Evolutionary conservation across 2,797 vertebrate species (phyloP), one percentile per base, ranked within the genome.

Genomic region (Urophycis tenuis): DNA sequence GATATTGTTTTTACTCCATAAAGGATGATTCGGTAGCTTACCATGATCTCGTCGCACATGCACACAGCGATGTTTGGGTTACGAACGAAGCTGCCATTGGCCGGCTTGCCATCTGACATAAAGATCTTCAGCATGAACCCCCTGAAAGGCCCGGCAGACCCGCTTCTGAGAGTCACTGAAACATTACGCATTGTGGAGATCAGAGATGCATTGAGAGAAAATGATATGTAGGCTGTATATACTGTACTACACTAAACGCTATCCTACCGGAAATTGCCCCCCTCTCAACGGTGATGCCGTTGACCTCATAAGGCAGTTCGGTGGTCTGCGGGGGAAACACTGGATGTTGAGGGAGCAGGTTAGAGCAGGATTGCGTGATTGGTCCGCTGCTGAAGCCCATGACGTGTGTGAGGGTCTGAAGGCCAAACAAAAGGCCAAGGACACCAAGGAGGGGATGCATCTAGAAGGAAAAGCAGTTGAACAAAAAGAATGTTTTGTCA

Each of bases 81-180:
- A n/a, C n/a, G n/a, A n/a, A 33, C 75, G 70, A 91, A 91, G 30
- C 0, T 71, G 34, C 90, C 90, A 19, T 80, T 71, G 15, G 69
- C 30, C 1, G 0, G 0, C 4, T 17, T 5, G 3, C 6, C 2
- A 2, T 69, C 15, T 11, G 14, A 31, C 7, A n/a, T 2, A 53
- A 49, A 78, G 78, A 88, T 87, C 77, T 83, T 39, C 80, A 91
- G 41, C 86, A 91, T 78, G 75, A 90, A 91, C 12, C 89, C 90
- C 0, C 0, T 0, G 22, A 91, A 91, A 0, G 0, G 0, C 0
- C 0, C 0, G 4, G 0, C 0, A 0, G 0, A 0, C 0, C 0
- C 67, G 29, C 79, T 80, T 1, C 0, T 0, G 3, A 91, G 87
- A 32, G 1, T 25, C 75, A 91, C 90, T 91, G 75, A 10, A 79